Evolutionary conservation across 2,797 vertebrate species (phyloP), one percentile per base, ranked within the genome.

Genomic region (Serranus cabrilla): DNA sequence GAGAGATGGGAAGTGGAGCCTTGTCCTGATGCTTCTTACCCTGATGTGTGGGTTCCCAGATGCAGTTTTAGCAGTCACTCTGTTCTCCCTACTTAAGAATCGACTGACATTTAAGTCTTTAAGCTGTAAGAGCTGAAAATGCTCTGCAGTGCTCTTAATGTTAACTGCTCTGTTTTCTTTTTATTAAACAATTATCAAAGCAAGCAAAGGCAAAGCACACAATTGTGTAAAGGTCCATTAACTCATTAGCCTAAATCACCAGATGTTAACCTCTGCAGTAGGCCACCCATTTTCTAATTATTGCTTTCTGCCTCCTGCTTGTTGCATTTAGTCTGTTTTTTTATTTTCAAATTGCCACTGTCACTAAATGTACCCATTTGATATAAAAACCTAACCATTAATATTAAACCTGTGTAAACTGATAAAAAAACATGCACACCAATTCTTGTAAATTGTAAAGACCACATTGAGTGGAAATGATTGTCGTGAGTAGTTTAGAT

Each of bases 101-200:
- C 62, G 65, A 23, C 21, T 42, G 49, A 86, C 69, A 76, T 74
- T 85, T 83, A 54, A 71, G 63, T 71, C 12, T 54, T 54, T 25
- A 62, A 59, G n/a, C 12, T 13, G 13, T 23, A 47, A 4, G 7
- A 39, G 37, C 25, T 43, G n/a, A 59, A 68, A 47, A 66, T 42
- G 13, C 17, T 49, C n/a, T 37, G 8, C 14, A 34, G 21, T 62
- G 27, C 27, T 17, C 20, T 63, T 60, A 16, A 40, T 31, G 5
- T 49, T 67, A 23, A 65, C 12, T 11, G 12, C 21, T 40, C 5
- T 46, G 14, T 49, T 61, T 23, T 45, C 27, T 20, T 67, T 39
- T 52, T 31, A 3, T 43, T 57, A 31, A 49, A 71, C 14, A 25
- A 1, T 42, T 56, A 52, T 40, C 12, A 59, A 21, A 42, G 13